A percentile compares a stretch with the other conserved stretches of the same genome.
phyloP scores from a whole-genome alignment of 1,140 invertebrate species.

The Diprion similis region DNA sequence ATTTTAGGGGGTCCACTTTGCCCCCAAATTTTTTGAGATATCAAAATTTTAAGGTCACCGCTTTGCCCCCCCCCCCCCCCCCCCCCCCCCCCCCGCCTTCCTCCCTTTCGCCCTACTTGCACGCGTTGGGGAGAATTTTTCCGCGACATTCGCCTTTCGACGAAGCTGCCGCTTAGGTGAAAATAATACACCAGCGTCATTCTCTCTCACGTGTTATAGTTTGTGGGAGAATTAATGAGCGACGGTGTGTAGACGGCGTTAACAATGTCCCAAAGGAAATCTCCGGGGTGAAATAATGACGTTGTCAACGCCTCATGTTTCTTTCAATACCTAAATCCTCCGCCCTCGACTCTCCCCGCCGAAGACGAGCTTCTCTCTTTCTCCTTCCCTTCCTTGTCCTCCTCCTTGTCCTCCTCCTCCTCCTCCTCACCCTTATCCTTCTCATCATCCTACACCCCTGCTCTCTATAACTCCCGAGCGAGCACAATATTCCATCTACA shows the following conservation, averaged over 20 bases:
- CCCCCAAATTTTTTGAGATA: too few relatives aligned
- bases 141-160: not conserved
- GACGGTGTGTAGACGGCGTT: not conserved
- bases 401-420: not conserved
- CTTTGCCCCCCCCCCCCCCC: too few relatives aligned
- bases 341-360: not conserved
- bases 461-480: not conserved
- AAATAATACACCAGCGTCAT: too few relatives aligned
- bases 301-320: slow-evolving; percentile 4
- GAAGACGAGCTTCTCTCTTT: not conserved
- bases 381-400: not conserved
- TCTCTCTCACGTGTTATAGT: too few relatives aligned
- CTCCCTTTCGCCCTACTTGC: too few relatives aligned
- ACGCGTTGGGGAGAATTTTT: not conserved
- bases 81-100: too few relatives aligned
- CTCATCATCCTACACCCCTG: not conserved
- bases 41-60: too few relatives aligned
- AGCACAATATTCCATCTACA: not conserved
- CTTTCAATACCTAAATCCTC: not conserved
- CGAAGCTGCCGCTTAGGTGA: too few relatives aligned
- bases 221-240: not conserved
- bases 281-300: slow-evolving; percentile 1
- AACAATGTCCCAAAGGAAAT: slow-evolving; percentile 7
- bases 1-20: too few relatives aligned
- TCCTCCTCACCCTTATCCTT: not conserved